Evolutionary conservation across 2,113 vertebrate species (phyloP).

Genomic region (Felis chaus): DNA sequence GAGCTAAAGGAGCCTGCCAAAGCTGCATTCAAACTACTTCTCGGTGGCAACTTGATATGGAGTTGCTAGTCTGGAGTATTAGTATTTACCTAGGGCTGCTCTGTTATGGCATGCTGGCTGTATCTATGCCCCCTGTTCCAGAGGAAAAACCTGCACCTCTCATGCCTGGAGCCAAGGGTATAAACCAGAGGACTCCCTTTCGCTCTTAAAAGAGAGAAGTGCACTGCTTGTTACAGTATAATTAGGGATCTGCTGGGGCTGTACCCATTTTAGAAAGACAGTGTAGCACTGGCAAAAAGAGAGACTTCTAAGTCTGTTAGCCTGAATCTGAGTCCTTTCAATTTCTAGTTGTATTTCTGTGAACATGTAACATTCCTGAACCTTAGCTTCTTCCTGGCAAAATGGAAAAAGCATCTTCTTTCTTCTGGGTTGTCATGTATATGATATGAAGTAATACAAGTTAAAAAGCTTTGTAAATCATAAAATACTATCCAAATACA

Average conservation of each 20-base stretch:
- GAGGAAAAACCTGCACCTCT: background rate
- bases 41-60: too few relatives aligned
- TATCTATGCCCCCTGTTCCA: background rate
- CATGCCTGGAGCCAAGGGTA: rapidly evolving
- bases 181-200: background rate
- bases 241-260: background rate
- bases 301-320: background rate
- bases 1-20: background rate
- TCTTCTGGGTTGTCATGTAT: background rate
- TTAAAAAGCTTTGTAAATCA: background rate
- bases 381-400: background rate
- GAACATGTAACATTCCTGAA: background rate
- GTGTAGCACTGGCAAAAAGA: too few relatives aligned
- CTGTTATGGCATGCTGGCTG: background rate
- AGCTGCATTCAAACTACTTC: background rate
- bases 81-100: background rate
- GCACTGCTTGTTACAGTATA: background rate
- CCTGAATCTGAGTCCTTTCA: background rate
- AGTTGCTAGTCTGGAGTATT: background rate
- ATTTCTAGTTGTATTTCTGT: background rate
- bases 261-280: background rate
- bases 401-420: background rate
- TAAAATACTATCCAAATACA: background rate
- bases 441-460: background rate
- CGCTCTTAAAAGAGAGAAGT: background rate